phyloP scores from a whole-genome alignment of 2,113 vertebrate species.

The Clupea harengus region DNA sequence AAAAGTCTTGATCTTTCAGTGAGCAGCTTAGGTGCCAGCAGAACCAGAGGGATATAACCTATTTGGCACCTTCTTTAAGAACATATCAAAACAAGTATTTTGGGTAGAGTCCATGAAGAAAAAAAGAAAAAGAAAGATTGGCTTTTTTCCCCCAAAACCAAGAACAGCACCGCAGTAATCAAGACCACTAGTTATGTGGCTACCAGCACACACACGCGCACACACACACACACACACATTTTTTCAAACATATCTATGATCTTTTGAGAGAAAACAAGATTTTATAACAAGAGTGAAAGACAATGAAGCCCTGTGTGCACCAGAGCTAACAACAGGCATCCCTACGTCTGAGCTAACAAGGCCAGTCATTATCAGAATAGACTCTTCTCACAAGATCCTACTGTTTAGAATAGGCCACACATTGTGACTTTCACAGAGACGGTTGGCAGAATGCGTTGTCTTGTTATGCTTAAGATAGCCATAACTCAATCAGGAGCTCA shows the following conservation, averaged over 20 bases:
- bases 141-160: neutral
- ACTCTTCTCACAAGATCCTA: neutral
- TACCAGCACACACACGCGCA: neutral
- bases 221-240: no score
- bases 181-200: neutral
- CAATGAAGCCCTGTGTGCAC: neutral
- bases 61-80: neutral
- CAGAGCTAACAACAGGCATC: neutral
- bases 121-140: neutral
- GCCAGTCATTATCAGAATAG: neutral
- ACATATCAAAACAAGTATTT: neutral
- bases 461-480: neutral
- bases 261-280: neutral
- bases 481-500: neutral
- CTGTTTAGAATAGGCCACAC: neutral
- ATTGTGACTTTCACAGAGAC: slow-evolving; percentile 7
- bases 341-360: neutral
- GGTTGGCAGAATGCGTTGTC: neutral
- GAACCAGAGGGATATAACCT: neutral
- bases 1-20: neutral
- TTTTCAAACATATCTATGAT: no score
- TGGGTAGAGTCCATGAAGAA: neutral
- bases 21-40: neutral
- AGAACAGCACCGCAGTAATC: neutral
- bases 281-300: neutral